Evolutionary conservation across 2,888 invertebrate species (phyloP).

Genomic region (Colletes collaris): DNA sequence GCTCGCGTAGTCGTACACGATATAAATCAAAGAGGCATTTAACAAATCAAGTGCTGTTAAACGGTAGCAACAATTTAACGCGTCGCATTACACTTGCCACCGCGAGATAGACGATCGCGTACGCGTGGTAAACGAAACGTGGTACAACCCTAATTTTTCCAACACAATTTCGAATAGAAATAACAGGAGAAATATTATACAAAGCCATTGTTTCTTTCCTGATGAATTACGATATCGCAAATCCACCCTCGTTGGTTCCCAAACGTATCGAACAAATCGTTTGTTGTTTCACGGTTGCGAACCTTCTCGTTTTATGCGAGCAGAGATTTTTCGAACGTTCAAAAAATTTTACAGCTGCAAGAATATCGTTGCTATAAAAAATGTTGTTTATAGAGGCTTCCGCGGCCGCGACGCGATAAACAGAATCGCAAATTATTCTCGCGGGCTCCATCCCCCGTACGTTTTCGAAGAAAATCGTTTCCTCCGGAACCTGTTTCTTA

Average conservation of each 20-base stretch:
- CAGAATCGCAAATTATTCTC: slow-evolving; percentile 9
- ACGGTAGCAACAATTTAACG: slow-evolving; percentile 7
- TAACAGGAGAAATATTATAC: too few relatives aligned
- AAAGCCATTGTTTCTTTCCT: too few relatives aligned
- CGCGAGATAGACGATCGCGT: slow-evolving; percentile 4
- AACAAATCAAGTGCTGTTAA: slow-evolving; percentile 20
- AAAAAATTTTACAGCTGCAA: not conserved
- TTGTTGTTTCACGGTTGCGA: not conserved
- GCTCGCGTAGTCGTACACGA: not conserved
- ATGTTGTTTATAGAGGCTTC: not conserved
- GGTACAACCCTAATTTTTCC: too few relatives aligned
- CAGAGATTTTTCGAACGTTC: not conserved
- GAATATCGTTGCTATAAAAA: not conserved
- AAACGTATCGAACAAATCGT: not conserved
- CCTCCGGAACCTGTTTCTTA: slow-evolving; percentile 10
- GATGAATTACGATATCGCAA: too few relatives aligned
- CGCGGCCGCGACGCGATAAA: slow-evolving; percentile 13
- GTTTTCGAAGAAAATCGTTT: slow-evolving; percentile 11
- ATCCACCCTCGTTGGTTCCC: too few relatives aligned
- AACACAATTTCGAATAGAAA: too few relatives aligned
- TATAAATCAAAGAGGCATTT: not conserved
- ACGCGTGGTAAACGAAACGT: too few relatives aligned
- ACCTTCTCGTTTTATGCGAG: not conserved
- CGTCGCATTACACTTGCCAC: slow-evolving; percentile 18
- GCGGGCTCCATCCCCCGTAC: not conserved